These are phyloP conservation scores for Sphenodon punctatus DNA, from an alignment of 2,797 vertebrate species.

Conservation along the genomic window DNA sequence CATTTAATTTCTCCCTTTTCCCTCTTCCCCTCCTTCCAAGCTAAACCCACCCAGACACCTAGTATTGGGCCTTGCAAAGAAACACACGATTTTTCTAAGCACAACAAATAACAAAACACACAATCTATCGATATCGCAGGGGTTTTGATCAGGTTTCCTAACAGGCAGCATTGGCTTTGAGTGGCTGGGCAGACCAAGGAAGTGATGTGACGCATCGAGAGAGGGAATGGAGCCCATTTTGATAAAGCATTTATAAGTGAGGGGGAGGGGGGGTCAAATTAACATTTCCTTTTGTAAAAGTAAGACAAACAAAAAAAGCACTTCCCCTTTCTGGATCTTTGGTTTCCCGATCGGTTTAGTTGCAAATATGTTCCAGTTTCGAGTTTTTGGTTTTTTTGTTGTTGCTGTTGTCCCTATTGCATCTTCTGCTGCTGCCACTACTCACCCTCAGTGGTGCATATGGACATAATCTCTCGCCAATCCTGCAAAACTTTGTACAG, in stretches of 20 bases:
- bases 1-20: not conserved
- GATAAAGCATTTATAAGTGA: slow-evolving; percentile 66
- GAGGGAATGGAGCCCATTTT: slow-evolving; percentile 55
- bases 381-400: slow-evolving; percentile 56
- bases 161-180: slow-evolving; percentile 26
- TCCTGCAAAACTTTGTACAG: slow-evolving; percentile 79
- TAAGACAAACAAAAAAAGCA: slow-evolving; percentile 37
- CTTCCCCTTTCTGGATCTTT: slow-evolving; percentile 61
- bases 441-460: slow-evolving; percentile 66
- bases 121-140: not conserved
- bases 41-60: slow-evolving; percentile 1
- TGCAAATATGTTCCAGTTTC: slow-evolving; percentile 59
- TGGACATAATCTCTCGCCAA: slow-evolving; percentile 60
- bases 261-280: slow-evolving; percentile 17
- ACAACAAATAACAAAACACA: slow-evolving; percentile 5
- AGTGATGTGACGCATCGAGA: slow-evolving; percentile 19
- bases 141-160: slow-evolving; percentile 42
- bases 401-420: slow-evolving; percentile 65
- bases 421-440: slow-evolving; percentile 66
- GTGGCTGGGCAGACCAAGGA: slow-evolving; percentile 6
- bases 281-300: slow-evolving; percentile 43
- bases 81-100: slow-evolving; percentile 32
- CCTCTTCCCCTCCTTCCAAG: not conserved
- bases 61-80: slow-evolving; percentile 40
- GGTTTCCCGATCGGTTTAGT: slow-evolving; percentile 54